phyloP scores from a whole-genome alignment of 2,888 invertebrate species.

The Aphodius sticticus region DNA sequence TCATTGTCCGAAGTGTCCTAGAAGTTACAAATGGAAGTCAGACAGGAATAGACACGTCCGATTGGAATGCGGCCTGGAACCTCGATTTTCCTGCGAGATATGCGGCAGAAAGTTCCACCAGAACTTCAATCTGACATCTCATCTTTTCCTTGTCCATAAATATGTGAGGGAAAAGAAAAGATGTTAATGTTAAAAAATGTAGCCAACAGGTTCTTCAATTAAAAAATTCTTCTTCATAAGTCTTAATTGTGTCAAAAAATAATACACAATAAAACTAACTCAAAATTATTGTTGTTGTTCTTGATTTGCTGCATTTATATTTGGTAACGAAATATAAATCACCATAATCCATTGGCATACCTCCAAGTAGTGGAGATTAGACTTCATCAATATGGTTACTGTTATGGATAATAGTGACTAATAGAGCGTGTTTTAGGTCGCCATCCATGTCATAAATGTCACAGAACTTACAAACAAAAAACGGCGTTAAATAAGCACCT shows the following conservation, averaged over 20 bases:
- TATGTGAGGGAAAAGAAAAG: not conserved
- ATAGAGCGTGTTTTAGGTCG: not conserved
- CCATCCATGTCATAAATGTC: slow-evolving; percentile 38
- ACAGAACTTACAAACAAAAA: slow-evolving; percentile 46
- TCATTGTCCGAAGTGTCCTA: slow-evolving; percentile 36
- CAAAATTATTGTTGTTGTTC: no score
- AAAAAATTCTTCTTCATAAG: no score
- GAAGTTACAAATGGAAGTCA: slow-evolving; percentile 72
- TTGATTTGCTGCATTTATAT: no score
- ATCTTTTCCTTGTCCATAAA: slow-evolving; percentile 34
- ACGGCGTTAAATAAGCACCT: slow-evolving; percentile 41
- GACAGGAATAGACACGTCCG: slow-evolving; percentile 75
- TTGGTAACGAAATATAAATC: no score
- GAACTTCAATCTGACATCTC: slow-evolving; percentile 37
- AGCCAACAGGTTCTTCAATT: no score
- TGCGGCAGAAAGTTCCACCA: slow-evolving; percentile 36
- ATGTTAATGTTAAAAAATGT: no score
- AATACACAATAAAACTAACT: no score
- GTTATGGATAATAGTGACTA: not conserved
- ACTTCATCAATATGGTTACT: no score
- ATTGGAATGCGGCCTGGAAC: slow-evolving; percentile 66
- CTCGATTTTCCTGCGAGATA: slow-evolving; percentile 43
- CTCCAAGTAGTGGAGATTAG: no score
- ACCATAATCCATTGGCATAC: no score
- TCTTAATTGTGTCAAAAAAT: no score